Conservation (phyloP, 2,888 invertebrate genomes). For the Euzetes globulus region DNA sequence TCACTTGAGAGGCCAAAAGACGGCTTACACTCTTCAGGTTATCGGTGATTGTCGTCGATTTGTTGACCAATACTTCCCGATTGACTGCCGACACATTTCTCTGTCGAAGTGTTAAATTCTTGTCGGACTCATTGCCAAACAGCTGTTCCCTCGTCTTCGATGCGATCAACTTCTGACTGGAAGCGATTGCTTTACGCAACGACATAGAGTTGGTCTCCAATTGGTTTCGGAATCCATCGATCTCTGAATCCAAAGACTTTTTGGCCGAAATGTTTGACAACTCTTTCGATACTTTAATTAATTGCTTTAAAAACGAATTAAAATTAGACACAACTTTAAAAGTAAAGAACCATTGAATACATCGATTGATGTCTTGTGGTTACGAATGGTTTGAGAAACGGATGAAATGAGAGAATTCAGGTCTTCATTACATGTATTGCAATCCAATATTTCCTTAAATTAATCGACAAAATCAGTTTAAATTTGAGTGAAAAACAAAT, state of each 20-base stretch:
- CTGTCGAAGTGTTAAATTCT: neutral
- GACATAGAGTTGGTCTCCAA: conserved; percentile 35
- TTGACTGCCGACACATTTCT: neutral
- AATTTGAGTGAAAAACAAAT: neutral
- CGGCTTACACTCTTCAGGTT: conserved; percentile 74
- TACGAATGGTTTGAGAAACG: conserved; percentile 37
- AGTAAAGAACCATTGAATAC: conserved; percentile 28
- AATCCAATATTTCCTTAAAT: conserved; percentile 40
- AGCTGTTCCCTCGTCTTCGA: conserved; percentile 38
- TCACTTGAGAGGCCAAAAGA: conserved; percentile 75
- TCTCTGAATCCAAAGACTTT: conserved; percentile 35
- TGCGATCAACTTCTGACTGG: conserved; percentile 37
- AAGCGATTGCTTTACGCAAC: conserved; percentile 38
- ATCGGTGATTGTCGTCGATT: conserved; percentile 46
- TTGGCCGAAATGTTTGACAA: conserved; percentile 37
- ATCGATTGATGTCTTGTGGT: conserved; percentile 37
- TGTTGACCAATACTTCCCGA: conserved; percentile 23
- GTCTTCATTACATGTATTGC: conserved; percentile 36
- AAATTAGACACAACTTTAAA: neutral
- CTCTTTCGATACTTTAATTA: conserved; percentile 36
- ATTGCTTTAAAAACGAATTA: conserved; percentile 25
- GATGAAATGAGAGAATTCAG: conserved; percentile 38
- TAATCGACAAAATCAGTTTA: neutral
- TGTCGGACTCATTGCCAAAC: conserved; percentile 24
- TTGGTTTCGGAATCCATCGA: conserved; percentile 38